Evolutionary conservation across 37 sponge, comb jelly and placozoan species (phyloP).

Genomic region (Dysidea cf. avara): DNA sequence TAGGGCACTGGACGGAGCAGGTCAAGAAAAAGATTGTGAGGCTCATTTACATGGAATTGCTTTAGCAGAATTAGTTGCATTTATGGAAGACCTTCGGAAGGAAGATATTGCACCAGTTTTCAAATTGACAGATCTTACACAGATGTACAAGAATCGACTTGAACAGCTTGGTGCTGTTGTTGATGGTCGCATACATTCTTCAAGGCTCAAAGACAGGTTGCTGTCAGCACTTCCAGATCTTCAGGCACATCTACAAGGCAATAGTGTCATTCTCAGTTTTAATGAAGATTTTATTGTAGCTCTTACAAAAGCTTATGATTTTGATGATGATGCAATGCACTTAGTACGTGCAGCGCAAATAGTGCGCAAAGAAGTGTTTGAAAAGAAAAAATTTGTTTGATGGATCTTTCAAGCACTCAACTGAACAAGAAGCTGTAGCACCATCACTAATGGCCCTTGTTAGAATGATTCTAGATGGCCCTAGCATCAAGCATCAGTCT

Average conservation of each 20-base stretch:
- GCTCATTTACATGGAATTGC: conserved; percentile 21
- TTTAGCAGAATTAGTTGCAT: conserved; percentile 5
- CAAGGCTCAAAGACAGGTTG: conserved; percentile 15
- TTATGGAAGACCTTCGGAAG: not conserved
- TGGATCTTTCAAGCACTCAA: conserved; percentile 1
- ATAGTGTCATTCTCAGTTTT: conserved; percentile 23
- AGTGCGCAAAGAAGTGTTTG: too few relatives aligned
- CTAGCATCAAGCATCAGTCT: too few relatives aligned
- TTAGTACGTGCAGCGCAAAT: too few relatives aligned
- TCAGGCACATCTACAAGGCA: conserved; percentile 10
- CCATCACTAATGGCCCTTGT: too few relatives aligned
- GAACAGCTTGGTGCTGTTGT: conserved; percentile 31
- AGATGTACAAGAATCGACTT: conserved; percentile 10
- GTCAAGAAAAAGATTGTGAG: not conserved
- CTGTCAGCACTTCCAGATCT: conserved; percentile 24
- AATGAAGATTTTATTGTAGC: conserved; percentile 34
- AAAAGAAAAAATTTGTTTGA: conserved; percentile 1
- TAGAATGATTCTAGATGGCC: too few relatives aligned
- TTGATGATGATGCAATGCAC: conserved; percentile 46
- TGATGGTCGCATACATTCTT: not conserved
- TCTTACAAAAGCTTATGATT: conserved; percentile 25
- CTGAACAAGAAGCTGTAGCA: too few relatives aligned
- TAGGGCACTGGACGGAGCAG: not conserved
- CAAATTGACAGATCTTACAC: conserved; percentile 7
- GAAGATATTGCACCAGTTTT: conserved; percentile 16